These are phyloP conservation scores for Mustelus asterias DNA, from an alignment of 2,113 vertebrate genomes.

Conservation along the genomic window DNA sequence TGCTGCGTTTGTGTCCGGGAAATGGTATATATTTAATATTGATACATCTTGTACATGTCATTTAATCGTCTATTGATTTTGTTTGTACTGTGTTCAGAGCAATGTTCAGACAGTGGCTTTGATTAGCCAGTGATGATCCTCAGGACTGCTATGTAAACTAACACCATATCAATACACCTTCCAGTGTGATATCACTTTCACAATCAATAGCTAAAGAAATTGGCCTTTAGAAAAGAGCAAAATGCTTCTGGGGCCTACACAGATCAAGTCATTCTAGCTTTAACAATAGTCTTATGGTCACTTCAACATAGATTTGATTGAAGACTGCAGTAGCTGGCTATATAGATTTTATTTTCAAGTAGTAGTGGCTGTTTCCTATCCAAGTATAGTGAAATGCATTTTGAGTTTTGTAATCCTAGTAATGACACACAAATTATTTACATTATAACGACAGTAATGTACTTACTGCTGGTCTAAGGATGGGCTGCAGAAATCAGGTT, in stretches of 20 bases:
- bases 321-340: conserved; percentile 18
- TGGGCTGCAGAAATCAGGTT: background rate
- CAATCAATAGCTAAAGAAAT: conserved; percentile 77
- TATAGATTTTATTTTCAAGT: conserved; percentile 23
- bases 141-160: conserved; percentile 64
- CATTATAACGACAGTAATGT: background rate
- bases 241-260: conserved; percentile 46
- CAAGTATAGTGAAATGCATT: background rate
- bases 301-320: conserved; percentile 13
- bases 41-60: conserved; percentile 77
- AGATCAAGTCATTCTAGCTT: conserved; percentile 52
- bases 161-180: conserved; percentile 72
- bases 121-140: conserved; percentile 78
- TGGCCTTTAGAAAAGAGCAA: conserved; percentile 56
- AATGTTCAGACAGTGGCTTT: conserved; percentile 72
- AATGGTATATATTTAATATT: conserved; percentile 82
- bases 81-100: conserved; percentile 61
- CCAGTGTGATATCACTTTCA: conserved; percentile 79
- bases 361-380: background rate
- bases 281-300: conserved; percentile 27
- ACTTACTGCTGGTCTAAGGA: background rate
- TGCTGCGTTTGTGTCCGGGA: conserved; percentile 56
- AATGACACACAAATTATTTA: conserved; percentile 22
- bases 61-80: conserved; percentile 95
- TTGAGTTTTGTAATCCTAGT: background rate